Conservation (phyloP, 53 echinoderm and acorn worm genomes). For the Zoroaster sp. region DNA sequence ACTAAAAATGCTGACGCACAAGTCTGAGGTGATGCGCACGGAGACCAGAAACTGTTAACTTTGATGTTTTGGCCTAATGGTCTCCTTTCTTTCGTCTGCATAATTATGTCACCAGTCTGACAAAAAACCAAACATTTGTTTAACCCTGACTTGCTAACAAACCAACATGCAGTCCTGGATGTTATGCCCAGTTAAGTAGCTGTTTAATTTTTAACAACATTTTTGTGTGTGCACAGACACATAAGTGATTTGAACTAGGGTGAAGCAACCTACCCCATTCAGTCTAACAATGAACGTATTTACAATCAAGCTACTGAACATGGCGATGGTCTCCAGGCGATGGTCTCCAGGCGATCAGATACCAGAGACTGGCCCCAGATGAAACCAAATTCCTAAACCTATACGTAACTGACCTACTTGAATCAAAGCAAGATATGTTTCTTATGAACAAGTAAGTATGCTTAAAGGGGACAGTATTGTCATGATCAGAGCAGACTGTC, state of each 20-base stretch:
- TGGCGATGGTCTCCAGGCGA: neutral
- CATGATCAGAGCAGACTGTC: too few relatives aligned
- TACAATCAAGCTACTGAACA: neutral
- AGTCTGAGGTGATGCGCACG: too few relatives aligned
- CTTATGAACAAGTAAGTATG: too few relatives aligned
- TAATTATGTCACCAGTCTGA: neutral
- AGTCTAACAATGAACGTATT: neutral
- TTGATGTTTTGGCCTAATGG: too few relatives aligned
- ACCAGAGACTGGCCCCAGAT: neutral
- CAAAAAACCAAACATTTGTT: neutral
- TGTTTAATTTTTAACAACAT: neutral
- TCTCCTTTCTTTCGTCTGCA: too few relatives aligned
- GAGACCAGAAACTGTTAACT: too few relatives aligned
- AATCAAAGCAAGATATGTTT: too few relatives aligned
- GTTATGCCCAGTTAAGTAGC: too few relatives aligned
- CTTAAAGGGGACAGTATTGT: too few relatives aligned
- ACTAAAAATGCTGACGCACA: too few relatives aligned
- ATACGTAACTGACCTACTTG: neutral
- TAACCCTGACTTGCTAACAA: neutral
- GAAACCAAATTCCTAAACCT: neutral
- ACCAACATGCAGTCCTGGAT: neutral
- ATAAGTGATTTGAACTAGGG: neutral
- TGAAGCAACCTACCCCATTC: neutral
- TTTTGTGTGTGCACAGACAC: neutral
- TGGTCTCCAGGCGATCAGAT: neutral